phyloP scores from a whole-genome alignment of 2,113 vertebrate species.

The Motacilla alba region DNA sequence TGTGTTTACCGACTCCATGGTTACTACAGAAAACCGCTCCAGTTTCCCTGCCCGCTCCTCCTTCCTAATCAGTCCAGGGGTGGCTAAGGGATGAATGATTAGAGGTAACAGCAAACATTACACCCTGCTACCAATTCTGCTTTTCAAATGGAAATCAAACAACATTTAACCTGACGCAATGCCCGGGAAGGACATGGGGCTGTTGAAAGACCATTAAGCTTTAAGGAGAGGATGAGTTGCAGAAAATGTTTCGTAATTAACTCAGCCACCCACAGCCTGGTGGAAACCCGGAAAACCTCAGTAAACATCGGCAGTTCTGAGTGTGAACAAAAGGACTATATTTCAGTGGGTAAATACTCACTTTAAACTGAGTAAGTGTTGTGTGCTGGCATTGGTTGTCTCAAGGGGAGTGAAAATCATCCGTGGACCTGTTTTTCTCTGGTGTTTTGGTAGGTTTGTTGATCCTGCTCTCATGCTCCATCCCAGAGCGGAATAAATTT shows the following conservation, averaged over 20 bases:
- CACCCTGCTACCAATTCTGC: neutral
- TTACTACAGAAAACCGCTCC: rapidly evolving
- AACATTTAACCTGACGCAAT: neutral
- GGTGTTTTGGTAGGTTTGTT: neutral
- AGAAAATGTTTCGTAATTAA: neutral
- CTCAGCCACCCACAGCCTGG: neutral
- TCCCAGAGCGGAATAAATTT: neutral
- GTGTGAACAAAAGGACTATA: neutral
- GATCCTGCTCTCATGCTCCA: neutral
- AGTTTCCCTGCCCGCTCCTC: neutral
- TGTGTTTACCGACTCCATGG: neutral
- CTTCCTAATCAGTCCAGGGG: neutral
- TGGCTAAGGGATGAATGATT: neutral
- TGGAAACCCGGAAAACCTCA: neutral
- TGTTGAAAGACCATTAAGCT: neutral
- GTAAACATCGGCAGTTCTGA: neutral
- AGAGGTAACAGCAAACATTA: neutral
- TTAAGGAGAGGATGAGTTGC: neutral
- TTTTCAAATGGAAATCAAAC: neutral
- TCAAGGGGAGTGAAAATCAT: neutral
- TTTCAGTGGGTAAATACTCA: neutral
- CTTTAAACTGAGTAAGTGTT: neutral
- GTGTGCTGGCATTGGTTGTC: neutral
- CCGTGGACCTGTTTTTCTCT: rapidly evolving
- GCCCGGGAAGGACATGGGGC: neutral